Percentiles rank a stretch among this genome's conserved stretches.
phyloP scores from a whole-genome alignment of 2,888 invertebrate genomes.

The Tipula confusa region DNA sequence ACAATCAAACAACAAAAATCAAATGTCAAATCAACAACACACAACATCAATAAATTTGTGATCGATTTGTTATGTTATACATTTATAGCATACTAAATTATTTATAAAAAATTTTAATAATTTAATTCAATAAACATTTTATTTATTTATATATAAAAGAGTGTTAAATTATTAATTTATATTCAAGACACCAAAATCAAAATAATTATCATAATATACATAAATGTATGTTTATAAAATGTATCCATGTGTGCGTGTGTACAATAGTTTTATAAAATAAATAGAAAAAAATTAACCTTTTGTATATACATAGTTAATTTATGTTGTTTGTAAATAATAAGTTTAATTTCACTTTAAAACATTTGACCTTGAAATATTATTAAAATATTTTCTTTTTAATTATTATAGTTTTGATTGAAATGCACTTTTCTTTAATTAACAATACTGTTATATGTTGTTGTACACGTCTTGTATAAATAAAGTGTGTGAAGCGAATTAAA shows the following conservation, averaged over 20 bases:
- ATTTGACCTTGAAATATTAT: background rate
- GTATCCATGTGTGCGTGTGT: background rate
- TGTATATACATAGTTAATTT: too few species aligned
- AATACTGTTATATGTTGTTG: background rate
- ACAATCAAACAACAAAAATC: background rate
- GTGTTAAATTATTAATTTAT: background rate
- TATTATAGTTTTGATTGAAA: background rate
- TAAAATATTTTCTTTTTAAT: background rate
- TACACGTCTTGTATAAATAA: background rate
- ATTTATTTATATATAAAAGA: background rate
- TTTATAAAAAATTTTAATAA: background rate
- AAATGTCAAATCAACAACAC: background rate
- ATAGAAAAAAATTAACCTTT: background rate
- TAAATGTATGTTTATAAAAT: background rate
- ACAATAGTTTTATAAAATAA: background rate
- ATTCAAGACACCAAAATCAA: background rate
- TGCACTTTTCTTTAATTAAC: background rate
- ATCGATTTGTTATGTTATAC: background rate
- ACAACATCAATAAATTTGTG: background rate
- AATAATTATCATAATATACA: background rate
- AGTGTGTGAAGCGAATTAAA: constrained; percentile 25
- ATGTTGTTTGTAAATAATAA: background rate
- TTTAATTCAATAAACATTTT: background rate
- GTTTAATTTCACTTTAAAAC: background rate
- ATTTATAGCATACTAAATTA: background rate